These are phyloP conservation scores for Drosophila heteroneura DNA, from an alignment of 2,888 invertebrate genomes.

Conservation along the genomic window DNA sequence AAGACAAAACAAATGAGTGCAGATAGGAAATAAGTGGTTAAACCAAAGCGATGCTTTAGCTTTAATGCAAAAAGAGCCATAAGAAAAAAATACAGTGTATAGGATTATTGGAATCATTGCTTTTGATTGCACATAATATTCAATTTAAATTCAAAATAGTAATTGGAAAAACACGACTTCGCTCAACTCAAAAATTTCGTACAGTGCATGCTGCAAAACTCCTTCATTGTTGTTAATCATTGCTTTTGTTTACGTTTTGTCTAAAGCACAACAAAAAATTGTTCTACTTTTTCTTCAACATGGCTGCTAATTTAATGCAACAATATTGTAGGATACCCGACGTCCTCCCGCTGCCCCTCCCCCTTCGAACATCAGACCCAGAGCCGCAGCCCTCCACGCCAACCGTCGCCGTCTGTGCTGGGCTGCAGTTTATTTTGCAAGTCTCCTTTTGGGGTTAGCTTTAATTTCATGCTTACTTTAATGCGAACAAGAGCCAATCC, in stretches of 20 bases:
- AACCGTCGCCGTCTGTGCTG: slow-evolving; percentile 1
- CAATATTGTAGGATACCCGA: slow-evolving; percentile 66
- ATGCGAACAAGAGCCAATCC: slow-evolving; percentile 66
- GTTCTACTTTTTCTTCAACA: slow-evolving; percentile 68
- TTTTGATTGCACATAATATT: background rate
- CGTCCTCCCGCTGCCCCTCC: background rate
- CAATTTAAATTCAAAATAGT: background rate
- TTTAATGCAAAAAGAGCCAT: slow-evolving; percentile 14
- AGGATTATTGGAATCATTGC: background rate
- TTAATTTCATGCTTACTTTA: slow-evolving; percentile 85
- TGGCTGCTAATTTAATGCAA: slow-evolving; percentile 76
- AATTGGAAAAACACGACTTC: background rate
- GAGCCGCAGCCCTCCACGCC: slow-evolving; percentile 2
- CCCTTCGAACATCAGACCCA: background rate
- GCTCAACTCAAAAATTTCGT: background rate
- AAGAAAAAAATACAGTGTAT: slow-evolving; percentile 11
- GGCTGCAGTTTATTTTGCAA: slow-evolving; percentile 70
- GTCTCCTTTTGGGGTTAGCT: slow-evolving; percentile 75
- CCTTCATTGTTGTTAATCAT: slow-evolving; percentile 31
- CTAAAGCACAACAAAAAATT: slow-evolving; percentile 48
- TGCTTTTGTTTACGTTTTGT: slow-evolving; percentile 38
- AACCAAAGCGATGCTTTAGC: slow-evolving; percentile 9
- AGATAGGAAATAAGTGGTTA: slow-evolving; percentile 20
- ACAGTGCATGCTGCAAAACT: slow-evolving; percentile 28
- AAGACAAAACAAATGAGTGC: slow-evolving; percentile 51